Base-by-base conservation (phyloP, 2,113 vertebrate species). In the Eublepharis macularius region DNA sequence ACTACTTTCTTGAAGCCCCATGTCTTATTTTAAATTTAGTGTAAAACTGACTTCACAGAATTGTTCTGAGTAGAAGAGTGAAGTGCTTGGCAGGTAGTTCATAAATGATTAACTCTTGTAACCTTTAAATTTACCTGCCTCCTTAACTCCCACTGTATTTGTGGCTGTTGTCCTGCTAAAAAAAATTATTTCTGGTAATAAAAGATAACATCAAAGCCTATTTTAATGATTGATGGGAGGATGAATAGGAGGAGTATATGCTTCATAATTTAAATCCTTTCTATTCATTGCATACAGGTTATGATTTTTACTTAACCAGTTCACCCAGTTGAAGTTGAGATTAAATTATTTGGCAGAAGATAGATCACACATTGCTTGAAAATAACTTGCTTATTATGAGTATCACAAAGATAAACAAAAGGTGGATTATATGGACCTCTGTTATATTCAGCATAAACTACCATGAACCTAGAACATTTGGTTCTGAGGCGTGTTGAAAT, bases 261-360 rank as follows among this genome's bases (percentile, higher is more conserved):
- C 65, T 85, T 84, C 81, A 82, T 51, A 76, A 66, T 17, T 76
- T 89, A 91, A 92, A 86, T 49, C 7, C 17, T 86, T 9, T 29
- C 77, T 81, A 80, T 74, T 82, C 82, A 84, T 69, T 82, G 36
- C 21, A 66, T 45, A 16, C n/a, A 2, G 43, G 51, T 87, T 89
- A 63, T 88, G 83, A 76, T 86, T 89, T 92, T 86, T 82, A 69
- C 49, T 54, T 88, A 93, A 93, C 91, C 68, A 89, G 78, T 34
- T 91, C 14, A 7, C 34, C 13, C n/a, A 85, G 39, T 21, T 89
- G 49, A 73, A 51, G 47, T 2, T 78, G 29, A 13, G 32, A 51
- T 85, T 85, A 86, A 81, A n/a, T n/a, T 69, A 70, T 83, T 86
- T 82, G 87, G 74, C 36, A 69, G 79, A 89, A 83, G 32, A 41